These are phyloP conservation scores for Petromus typicus DNA, from an alignment of 2,113 vertebrate species.

Conservation along the genomic window DNA sequence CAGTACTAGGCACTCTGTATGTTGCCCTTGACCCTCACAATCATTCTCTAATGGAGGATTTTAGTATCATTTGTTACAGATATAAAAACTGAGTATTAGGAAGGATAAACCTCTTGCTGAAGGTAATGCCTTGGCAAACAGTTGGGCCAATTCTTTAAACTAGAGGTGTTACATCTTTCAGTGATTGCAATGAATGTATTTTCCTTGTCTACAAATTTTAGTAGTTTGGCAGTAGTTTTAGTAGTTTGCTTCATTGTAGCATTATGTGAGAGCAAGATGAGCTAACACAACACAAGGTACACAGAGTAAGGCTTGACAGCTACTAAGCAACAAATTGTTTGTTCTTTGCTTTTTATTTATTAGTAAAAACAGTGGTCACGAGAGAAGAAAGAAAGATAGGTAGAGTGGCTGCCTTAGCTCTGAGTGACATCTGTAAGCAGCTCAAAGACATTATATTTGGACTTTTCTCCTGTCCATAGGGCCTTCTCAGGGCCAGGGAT, in stretches of 20 bases:
- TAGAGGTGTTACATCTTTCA: neutral
- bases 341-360: neutral
- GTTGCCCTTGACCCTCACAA: neutral
- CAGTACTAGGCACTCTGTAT: neutral
- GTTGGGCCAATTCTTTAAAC: neutral
- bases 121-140: neutral
- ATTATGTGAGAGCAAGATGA: neutral
- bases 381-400: neutral
- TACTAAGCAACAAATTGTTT: neutral
- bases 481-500: no score
- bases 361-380: neutral
- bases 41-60: neutral
- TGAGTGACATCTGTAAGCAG: constrained; percentile 43
- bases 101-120: neutral
- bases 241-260: neutral
- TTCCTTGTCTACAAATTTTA: neutral
- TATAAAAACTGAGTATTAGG: neutral
- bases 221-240: neutral
- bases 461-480: neutral
- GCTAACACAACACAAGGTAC: neutral
- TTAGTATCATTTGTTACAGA: neutral
- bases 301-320: neutral
- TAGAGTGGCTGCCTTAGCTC: neutral
- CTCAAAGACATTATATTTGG: neutral
- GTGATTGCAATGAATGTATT: neutral